These are phyloP conservation scores for Siderastrea siderea DNA, from an alignment of 92 coral and sea anemone species.

Conservation along the genomic window DNA sequence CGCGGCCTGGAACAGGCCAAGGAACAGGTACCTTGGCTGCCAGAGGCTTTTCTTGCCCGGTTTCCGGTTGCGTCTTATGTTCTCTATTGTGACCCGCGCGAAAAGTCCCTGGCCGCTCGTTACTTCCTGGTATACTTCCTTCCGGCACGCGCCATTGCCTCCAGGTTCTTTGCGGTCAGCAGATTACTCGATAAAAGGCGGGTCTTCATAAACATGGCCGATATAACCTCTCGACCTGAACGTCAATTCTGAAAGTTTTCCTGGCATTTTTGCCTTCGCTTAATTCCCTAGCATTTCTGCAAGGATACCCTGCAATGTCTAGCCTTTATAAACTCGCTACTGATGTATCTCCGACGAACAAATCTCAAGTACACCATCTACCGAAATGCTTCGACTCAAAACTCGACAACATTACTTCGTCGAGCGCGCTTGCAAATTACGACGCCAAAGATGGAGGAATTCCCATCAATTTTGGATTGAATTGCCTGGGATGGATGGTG, in stretches of 20 bases:
- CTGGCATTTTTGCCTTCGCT: not conserved
- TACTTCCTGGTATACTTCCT: no score
- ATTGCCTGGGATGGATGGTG: slow-evolving; percentile 96
- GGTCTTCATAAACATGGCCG: slow-evolving; percentile 45
- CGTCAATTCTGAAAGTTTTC: not conserved
- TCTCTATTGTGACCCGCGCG: no score
- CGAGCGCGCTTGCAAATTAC: slow-evolving; percentile 49
- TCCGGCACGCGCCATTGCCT: no score
- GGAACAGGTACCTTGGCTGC: no score
- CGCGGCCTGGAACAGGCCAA: no score
- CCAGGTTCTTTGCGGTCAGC: slow-evolving; percentile 33
- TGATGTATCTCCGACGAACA: not conserved
- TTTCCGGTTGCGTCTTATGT: no score
- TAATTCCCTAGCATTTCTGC: not conserved
- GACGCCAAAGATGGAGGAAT: slow-evolving; percentile 94
- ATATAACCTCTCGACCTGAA: not conserved
- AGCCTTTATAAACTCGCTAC: not conserved
- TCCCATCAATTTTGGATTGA: slow-evolving; percentile 89
- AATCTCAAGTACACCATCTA: not conserved
- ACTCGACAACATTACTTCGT: slow-evolving; percentile 20
- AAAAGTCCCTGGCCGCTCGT: no score
- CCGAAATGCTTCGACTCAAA: slow-evolving; percentile 50
- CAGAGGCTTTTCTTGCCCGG: no score
- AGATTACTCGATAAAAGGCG: slow-evolving; percentile 36
- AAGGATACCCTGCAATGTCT: slow-evolving; percentile 1